Evolutionary conservation across 2,888 invertebrate genomes (phyloP).

Genomic region (Drosophila barbarae): DNA sequence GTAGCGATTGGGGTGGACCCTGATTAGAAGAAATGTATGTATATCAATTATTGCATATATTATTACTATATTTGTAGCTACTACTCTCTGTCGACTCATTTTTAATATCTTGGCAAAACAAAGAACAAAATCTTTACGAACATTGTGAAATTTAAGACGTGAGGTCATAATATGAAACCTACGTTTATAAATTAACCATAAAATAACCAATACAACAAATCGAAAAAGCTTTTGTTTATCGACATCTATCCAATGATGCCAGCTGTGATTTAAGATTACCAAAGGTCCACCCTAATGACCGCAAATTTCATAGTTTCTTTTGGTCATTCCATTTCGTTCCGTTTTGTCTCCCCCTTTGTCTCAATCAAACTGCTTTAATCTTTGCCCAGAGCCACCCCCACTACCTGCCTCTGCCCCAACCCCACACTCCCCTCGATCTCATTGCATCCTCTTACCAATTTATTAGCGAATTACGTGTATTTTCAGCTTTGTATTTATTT

Average conservation of each 20-base stretch:
- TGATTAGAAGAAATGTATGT: not conserved
- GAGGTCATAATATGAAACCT: not conserved
- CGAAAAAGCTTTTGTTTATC: not conserved
- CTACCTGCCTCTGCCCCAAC: slow-evolving; percentile 7
- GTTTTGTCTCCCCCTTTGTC: slow-evolving; percentile 56
- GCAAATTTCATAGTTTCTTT: slow-evolving; percentile 34
- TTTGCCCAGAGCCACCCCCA: slow-evolving; percentile 55
- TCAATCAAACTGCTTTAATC: slow-evolving; percentile 69
- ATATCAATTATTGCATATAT: not conserved
- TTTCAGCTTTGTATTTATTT: slow-evolving; percentile 19
- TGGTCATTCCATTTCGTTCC: slow-evolving; percentile 50
- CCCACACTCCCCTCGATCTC: not conserved
- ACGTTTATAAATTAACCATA: not conserved
- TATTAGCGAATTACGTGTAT: slow-evolving; percentile 65
- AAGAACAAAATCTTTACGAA: not conserved
- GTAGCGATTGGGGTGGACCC: not conserved
- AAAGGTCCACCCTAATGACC: slow-evolving; percentile 10
- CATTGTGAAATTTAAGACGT: not conserved
- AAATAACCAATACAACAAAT: not conserved
- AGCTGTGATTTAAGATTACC: not conserved
- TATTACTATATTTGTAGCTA: not conserved
- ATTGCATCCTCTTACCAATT: slow-evolving; percentile 51
- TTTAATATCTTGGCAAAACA: slow-evolving; percentile 1
- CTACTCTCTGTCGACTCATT: not conserved
- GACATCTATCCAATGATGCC: not conserved